These are phyloP conservation scores for Vireo griseus DNA, from an alignment of 2,797 vertebrate species.

Conservation along the genomic window DNA sequence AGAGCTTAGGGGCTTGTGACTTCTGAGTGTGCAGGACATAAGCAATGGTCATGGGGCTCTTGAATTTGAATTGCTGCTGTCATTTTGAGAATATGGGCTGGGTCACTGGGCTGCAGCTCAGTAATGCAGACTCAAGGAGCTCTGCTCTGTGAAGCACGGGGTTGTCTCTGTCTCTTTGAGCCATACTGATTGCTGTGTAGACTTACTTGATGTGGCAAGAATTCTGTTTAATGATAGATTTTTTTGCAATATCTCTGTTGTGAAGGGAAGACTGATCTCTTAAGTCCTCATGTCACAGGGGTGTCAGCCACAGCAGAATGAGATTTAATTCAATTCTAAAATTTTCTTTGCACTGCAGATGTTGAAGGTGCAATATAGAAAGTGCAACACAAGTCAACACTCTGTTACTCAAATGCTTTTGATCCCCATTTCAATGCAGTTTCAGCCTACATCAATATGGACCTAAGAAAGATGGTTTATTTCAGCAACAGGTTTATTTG, in stretches of 20 bases:
- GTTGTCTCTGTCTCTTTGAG: neutral
- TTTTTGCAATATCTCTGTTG: neutral
- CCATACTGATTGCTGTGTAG: neutral
- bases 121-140: accelerated
- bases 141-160: neutral
- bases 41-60: neutral
- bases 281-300: neutral
- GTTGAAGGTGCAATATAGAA: neutral
- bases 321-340: neutral
- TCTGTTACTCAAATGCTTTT: neutral
- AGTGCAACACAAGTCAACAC: neutral
- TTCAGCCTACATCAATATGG: neutral
- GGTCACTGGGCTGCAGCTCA: neutral
- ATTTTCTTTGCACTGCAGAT: neutral
- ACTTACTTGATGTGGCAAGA: neutral
- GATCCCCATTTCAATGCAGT: neutral
- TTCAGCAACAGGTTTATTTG: neutral
- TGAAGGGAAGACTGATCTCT: neutral
- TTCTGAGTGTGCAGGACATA: neutral
- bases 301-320: neutral
- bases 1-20: neutral
- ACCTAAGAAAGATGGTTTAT: neutral
- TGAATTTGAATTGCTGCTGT: neutral
- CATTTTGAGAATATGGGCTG: neutral
- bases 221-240: neutral